A percentile compares a stretch with the other conserved stretches of the same genome.
Evolutionary conservation across 2,113 vertebrate genomes (phyloP).

Genomic region (Pygoscelis antarcticus): DNA sequence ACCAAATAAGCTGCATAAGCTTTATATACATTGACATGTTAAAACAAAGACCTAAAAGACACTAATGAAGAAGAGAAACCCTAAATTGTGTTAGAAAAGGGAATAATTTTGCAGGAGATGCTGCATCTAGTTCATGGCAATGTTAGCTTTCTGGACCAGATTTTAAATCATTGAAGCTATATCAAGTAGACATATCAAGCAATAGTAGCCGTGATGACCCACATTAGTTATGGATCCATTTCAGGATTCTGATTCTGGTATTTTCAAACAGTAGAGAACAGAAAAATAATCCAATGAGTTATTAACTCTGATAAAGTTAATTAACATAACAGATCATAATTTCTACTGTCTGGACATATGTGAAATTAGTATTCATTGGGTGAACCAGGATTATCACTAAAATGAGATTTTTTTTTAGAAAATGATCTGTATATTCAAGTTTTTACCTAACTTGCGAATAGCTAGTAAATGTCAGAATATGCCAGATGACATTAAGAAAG

Average conservation of each 20-base stretch:
- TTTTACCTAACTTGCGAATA: conserved; percentile 10
- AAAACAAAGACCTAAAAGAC: neutral
- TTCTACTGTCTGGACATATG: neutral
- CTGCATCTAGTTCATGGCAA: neutral
- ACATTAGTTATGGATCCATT: neutral
- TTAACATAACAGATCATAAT: neutral
- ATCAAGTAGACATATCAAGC: neutral
- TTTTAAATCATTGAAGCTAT: neutral
- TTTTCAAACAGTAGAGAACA: neutral
- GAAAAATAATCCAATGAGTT: neutral
- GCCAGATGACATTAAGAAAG: conserved; percentile 20
- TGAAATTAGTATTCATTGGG: neutral
- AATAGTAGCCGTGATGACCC: neutral
- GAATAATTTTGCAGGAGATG: neutral
- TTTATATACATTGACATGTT: neutral
- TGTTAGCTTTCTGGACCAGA: neutral
- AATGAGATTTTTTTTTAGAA: neutral
- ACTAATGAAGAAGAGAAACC: neutral
- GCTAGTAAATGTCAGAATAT: conserved; percentile 23
- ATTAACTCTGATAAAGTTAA: neutral
- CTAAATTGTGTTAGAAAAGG: neutral
- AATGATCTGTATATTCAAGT: neutral
- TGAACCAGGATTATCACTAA: neutral
- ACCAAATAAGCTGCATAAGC: neutral
- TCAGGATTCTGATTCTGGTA: neutral